Evolutionary conservation across 2,888 invertebrate species (phyloP).

Genomic region (Eustalomyia histrio): DNA sequence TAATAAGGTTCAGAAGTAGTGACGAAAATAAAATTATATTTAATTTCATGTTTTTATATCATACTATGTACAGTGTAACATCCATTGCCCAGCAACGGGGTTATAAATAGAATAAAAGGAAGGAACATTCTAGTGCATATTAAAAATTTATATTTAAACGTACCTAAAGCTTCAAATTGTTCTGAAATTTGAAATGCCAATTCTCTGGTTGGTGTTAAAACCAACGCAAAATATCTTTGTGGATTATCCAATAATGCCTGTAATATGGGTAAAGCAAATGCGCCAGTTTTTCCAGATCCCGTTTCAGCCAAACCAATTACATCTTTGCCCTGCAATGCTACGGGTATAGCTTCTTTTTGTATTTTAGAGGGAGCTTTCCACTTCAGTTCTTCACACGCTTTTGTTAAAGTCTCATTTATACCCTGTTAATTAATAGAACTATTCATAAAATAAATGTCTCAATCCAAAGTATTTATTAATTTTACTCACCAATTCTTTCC

Average conservation of each 20-base stretch:
- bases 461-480: conserved; percentile 13
- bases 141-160: conserved; percentile 70
- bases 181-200: conserved; percentile 99
- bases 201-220: conserved; percentile 98
- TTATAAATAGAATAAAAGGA: too few species aligned
- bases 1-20: conserved; percentile 37
- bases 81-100: conserved; percentile 29
- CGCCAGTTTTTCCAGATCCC: conserved; percentile 94
- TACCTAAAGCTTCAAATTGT: conserved; percentile 97
- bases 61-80: conserved; percentile 45
- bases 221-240: conserved; percentile 94
- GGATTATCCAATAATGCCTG: conserved; percentile 94
- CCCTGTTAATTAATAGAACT: conserved; percentile 83
- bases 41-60: conserved; percentile 47
- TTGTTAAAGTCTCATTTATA: conserved; percentile 92
- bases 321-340: conserved; percentile 91
- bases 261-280: conserved; percentile 97
- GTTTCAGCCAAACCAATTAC: conserved; percentile 86
- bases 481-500: conserved; percentile 83
- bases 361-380: conserved; percentile 98
- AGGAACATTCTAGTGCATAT: too few species aligned
- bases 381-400: conserved; percentile 94
- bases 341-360: conserved; percentile 95
- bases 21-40: conserved; percentile 30
- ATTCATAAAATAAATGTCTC: conserved; percentile 57